Conservation (phyloP, 2,888 invertebrate species). For the Leucozona laternaria region DNA sequence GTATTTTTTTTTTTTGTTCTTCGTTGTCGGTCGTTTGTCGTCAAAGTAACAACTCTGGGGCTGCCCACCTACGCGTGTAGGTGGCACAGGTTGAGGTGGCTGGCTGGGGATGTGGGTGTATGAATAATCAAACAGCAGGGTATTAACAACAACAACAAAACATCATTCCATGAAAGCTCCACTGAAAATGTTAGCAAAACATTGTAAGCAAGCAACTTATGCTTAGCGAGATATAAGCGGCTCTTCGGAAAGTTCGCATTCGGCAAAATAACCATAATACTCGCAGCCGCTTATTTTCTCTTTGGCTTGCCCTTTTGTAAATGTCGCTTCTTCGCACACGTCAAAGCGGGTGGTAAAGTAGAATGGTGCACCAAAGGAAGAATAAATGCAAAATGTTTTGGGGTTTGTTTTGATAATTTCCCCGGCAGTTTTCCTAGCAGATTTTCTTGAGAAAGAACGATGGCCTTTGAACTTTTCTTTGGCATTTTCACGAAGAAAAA, state of each 20-base stretch:
- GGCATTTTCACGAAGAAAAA: constrained; percentile 38
- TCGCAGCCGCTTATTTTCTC: background rate
- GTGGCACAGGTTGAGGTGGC: constrained; percentile 43
- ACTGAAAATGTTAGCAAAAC: constrained; percentile 54
- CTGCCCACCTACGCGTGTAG: constrained; percentile 42
- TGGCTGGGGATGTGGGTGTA: constrained; percentile 21
- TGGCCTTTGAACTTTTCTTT: constrained; percentile 58
- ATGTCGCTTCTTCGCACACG: constrained; percentile 1
- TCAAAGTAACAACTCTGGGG: constrained; percentile 44
- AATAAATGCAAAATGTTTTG: constrained; percentile 28
- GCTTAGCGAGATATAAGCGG: background rate
- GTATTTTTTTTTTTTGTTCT: background rate
- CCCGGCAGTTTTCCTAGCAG: constrained; percentile 17
- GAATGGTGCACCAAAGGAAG: constrained; percentile 15
- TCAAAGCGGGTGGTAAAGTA: constrained; percentile 35
- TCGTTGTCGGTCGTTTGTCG: constrained; percentile 38
- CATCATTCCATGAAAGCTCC: constrained; percentile 29
- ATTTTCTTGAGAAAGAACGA: constrained; percentile 17
- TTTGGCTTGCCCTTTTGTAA: constrained; percentile 53
- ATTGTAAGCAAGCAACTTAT: constrained; percentile 19
- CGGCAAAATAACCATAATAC: background rate
- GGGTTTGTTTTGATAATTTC: constrained; percentile 36
- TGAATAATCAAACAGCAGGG: constrained; percentile 47
- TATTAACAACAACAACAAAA: constrained; percentile 2
- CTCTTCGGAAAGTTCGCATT: constrained; percentile 26